These are phyloP conservation scores for Monochamus saltuarius DNA, from an alignment of 1,140 invertebrate genomes.

Conservation along the genomic window DNA sequence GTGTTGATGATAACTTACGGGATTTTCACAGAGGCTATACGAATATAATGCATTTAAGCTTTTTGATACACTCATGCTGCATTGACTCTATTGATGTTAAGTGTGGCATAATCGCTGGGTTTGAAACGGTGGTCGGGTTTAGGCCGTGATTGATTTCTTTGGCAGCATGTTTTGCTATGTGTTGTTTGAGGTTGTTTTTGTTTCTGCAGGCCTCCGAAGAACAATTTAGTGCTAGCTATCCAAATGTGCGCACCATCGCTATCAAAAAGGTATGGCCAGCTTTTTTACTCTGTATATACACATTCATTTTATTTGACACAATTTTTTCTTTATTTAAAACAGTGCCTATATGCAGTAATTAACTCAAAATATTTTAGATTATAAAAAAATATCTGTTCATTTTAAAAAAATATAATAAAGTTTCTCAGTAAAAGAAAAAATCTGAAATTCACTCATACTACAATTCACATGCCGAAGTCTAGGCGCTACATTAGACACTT, in stretches of 20 bases:
- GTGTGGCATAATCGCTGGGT: conserved; percentile 23
- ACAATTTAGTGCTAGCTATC: conserved; percentile 65
- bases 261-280: conserved; percentile 71
- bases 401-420: too few relatives aligned
- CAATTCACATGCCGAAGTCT: too few relatives aligned
- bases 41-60: conserved; percentile 5
- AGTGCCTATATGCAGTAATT: too few relatives aligned
- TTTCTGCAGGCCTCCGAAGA: conserved; percentile 67
- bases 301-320: background rate
- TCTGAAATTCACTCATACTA: too few relatives aligned
- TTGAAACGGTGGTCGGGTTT: background rate
- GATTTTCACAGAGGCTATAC: conserved; percentile 2
- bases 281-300: conserved; percentile 4
- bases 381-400: too few relatives aligned
- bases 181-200: conserved; percentile 42
- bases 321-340: too few relatives aligned
- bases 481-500: too few relatives aligned
- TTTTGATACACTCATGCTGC: conserved; percentile 18
- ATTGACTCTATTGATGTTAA: conserved; percentile 23
- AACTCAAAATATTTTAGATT: too few relatives aligned
- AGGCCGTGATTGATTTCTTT: conserved; percentile 10
- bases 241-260: conserved; percentile 71
- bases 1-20: background rate
- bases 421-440: too few relatives aligned
- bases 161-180: conserved; percentile 36